Evolutionary conservation across 2,888 invertebrate genomes (phyloP).

Genomic region (Blomia tropicalis): DNA sequence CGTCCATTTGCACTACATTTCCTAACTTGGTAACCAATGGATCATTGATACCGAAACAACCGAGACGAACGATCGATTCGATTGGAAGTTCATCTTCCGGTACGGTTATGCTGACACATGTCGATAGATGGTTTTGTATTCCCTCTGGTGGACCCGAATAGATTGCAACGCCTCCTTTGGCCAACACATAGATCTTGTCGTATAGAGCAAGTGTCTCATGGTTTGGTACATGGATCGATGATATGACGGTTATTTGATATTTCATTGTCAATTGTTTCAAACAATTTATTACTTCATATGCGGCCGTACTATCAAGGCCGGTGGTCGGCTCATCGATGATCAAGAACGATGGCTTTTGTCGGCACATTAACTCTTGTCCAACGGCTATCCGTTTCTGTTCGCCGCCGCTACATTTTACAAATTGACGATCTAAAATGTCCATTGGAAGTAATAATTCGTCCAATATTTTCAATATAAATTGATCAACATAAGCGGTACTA

Average conservation of each 20-base stretch:
- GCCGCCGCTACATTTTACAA: constrained; percentile 1
- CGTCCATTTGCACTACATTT: neutral
- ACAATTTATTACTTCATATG: neutral
- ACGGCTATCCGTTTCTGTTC: constrained; percentile 10
- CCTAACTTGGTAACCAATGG: neutral
- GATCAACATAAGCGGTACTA: neutral
- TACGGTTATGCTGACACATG: neutral
- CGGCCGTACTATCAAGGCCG: constrained; percentile 5
- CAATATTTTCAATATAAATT: neutral
- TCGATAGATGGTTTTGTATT: neutral
- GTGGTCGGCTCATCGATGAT: constrained; percentile 10
- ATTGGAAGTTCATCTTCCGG: neutral
- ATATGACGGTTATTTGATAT: neutral
- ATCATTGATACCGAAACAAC: neutral
- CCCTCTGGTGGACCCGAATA: neutral
- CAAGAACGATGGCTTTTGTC: neutral
- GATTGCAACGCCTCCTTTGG: constrained; percentile 1
- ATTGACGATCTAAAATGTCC: neutral
- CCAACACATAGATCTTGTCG: neutral
- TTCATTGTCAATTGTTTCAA: neutral
- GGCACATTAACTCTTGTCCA: neutral
- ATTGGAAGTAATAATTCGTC: neutral
- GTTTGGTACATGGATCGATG: constrained; percentile 7
- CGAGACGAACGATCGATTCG: neutral
- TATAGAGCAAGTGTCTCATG: neutral